Conservation (phyloP, 2,888 invertebrate genomes). For the Tenthredo mesomela region DNA sequence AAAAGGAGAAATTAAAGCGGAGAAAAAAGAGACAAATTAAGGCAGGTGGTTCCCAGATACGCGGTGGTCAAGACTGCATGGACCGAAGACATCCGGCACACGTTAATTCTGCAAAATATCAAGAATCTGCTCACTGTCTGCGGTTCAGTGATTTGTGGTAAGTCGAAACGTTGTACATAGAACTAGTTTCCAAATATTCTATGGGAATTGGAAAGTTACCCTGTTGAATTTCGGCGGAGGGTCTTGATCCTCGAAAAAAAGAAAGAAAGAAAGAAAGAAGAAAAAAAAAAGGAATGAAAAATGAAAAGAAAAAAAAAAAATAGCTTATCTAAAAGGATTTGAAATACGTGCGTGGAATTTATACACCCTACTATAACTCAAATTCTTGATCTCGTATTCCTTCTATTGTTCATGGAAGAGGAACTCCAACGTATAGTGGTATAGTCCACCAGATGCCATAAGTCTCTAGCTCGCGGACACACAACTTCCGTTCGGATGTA, state of each 20-base stretch:
- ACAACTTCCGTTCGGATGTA: slow-evolving; percentile 20
- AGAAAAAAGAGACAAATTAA: slow-evolving; percentile 58
- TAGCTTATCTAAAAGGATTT: slow-evolving; percentile 43
- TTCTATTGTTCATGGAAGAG: slow-evolving; percentile 43
- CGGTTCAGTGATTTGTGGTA: slow-evolving; percentile 79
- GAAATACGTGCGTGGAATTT: slow-evolving; percentile 44
- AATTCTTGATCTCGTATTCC: slow-evolving; percentile 43
- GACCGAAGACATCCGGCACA: slow-evolving; percentile 74
- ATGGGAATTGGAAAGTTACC: neutral
- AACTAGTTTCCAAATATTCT: neutral
- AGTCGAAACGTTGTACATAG: slow-evolving; percentile 41
- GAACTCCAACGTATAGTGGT: slow-evolving; percentile 17
- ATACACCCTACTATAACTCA: slow-evolving; percentile 33
- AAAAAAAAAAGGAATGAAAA: neutral
- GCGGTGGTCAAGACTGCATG: slow-evolving; percentile 80
- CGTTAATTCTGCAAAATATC: slow-evolving; percentile 75
- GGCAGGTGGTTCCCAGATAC: slow-evolving; percentile 68
- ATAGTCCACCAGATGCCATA: slow-evolving; percentile 2
- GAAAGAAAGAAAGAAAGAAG: neutral
- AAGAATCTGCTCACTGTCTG: slow-evolving; percentile 79
- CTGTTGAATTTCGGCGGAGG: neutral
- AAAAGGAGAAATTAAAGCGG: slow-evolving; percentile 49
- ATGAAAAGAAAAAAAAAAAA: neutral
- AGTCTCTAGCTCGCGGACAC: slow-evolving; percentile 9
- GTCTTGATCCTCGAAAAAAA: neutral